A percentile compares a stretch with the other conserved stretches of the same genome.
Conservation (phyloP, 2,113 vertebrate species). For the Esox niger region DNA sequence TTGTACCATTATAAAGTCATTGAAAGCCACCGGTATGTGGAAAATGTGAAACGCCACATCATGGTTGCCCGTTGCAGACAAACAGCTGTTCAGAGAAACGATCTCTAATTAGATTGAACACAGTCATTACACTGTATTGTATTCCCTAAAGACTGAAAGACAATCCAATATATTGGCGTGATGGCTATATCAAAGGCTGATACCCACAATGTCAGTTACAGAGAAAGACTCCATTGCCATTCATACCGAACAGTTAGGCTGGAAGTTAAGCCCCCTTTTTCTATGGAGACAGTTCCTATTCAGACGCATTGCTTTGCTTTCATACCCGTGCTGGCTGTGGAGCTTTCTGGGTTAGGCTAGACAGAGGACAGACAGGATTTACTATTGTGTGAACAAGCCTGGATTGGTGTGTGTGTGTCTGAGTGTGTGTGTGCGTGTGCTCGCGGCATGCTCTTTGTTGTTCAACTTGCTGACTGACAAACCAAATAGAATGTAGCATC, state of each 20-base stretch:
- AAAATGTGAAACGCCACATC: conserved; percentile 53
- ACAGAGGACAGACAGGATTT: conserved; percentile 57
- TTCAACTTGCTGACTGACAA: conserved; percentile 57
- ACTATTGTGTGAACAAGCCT: conserved; percentile 24
- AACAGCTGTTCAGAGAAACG: conserved; percentile 60
- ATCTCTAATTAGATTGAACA: conserved; percentile 60
- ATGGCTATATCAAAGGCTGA: conserved; percentile 50
- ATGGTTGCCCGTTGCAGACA: conserved; percentile 48
- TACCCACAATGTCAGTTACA: neutral
- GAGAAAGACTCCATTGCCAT: conserved; percentile 44
- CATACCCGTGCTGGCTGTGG: conserved; percentile 47
- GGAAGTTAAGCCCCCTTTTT: conserved; percentile 61
- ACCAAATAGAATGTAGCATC: neutral
- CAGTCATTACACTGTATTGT: conserved; percentile 42
- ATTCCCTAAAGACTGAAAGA: conserved; percentile 31
- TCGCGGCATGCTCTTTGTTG: conserved; percentile 45
- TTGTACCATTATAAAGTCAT: conserved; percentile 61
- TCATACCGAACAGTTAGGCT: conserved; percentile 59
- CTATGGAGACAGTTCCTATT: conserved; percentile 62
- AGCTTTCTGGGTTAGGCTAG: conserved; percentile 54
- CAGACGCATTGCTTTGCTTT: conserved; percentile 64
- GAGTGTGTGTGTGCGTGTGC: conserved; percentile 50
- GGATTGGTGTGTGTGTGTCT: conserved; percentile 27
- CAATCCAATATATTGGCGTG: conserved; percentile 51
- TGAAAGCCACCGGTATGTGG: conserved; percentile 61